Evolutionary conservation across 2,888 invertebrate species (phyloP).

Genomic region (Pycnomerus fuliginosus): DNA sequence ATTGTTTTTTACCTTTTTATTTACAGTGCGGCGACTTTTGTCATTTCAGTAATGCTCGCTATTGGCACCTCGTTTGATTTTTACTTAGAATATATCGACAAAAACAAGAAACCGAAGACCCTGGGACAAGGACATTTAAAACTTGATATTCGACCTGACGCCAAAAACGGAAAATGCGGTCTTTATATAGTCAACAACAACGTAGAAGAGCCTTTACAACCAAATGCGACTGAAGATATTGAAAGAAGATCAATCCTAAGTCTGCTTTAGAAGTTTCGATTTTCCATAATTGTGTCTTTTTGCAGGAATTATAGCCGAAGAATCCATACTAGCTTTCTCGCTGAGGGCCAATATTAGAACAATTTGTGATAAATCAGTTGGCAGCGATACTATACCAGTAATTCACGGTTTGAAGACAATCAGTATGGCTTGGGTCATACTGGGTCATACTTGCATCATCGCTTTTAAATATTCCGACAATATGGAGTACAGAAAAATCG

Average conservation of each 20-base stretch:
- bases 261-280: conserved; percentile 22
- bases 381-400: conserved; percentile 76
- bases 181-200: conserved; percentile 31
- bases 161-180: conserved; percentile 45
- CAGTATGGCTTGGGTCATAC: conserved; percentile 67
- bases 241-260: conserved; percentile 24
- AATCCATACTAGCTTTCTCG: conserved; percentile 76
- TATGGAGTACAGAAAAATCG: conserved; percentile 68
- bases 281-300: conserved; percentile 18
- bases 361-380: conserved; percentile 76
- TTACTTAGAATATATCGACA: conserved; percentile 57
- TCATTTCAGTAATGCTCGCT: conserved; percentile 60
- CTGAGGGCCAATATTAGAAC: conserved; percentile 75
- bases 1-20: no score
- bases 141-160: conserved; percentile 47
- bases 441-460: conserved; percentile 75
- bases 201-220: conserved; percentile 25
- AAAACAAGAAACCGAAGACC: conserved; percentile 46
- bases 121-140: conserved; percentile 34
- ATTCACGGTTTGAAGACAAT: conserved; percentile 64
- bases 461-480: conserved; percentile 85
- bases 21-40: conserved; percentile 58
- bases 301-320: conserved; percentile 61
- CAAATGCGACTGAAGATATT: conserved; percentile 9
- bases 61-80: conserved; percentile 73